These are phyloP conservation scores for Pegea sp. DNA, from an alignment of 23 tunicate genomes.

Conservation along the genomic window DNA sequence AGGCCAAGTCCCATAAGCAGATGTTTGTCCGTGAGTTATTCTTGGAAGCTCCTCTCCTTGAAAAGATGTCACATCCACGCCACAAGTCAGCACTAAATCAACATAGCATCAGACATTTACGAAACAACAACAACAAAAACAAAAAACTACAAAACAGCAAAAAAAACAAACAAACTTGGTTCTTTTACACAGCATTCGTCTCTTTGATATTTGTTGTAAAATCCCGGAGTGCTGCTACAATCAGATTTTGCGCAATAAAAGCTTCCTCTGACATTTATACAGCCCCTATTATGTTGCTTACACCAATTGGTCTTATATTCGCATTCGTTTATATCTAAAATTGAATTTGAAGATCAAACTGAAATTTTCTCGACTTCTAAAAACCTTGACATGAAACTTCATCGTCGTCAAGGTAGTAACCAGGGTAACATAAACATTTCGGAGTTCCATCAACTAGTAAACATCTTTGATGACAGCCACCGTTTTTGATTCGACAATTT, in stretches of 20 bases:
- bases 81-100: neutral
- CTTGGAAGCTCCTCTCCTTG: neutral
- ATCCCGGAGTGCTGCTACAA: neutral
- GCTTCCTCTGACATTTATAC: neutral
- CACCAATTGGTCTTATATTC: neutral
- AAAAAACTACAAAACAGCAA: neutral
- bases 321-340: conserved; percentile 1
- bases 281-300: neutral
- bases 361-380: too few species aligned
- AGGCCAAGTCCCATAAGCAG: neutral
- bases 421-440: neutral
- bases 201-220: neutral
- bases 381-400: neutral
- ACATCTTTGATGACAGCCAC: neutral
- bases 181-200: neutral
- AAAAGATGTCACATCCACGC: neutral
- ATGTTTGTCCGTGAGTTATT: neutral
- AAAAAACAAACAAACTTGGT: neutral
- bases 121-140: neutral
- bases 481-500: neutral
- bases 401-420: neutral
- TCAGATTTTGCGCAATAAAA: neutral
- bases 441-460: neutral
- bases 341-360: too few species aligned
- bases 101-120: neutral